Percentiles rank a stretch among this genome's conserved stretches.
These are phyloP conservation scores for Melanostigma gelatinosum DNA, from an alignment of 2,113 vertebrate species.

Conservation along the genomic window DNA sequence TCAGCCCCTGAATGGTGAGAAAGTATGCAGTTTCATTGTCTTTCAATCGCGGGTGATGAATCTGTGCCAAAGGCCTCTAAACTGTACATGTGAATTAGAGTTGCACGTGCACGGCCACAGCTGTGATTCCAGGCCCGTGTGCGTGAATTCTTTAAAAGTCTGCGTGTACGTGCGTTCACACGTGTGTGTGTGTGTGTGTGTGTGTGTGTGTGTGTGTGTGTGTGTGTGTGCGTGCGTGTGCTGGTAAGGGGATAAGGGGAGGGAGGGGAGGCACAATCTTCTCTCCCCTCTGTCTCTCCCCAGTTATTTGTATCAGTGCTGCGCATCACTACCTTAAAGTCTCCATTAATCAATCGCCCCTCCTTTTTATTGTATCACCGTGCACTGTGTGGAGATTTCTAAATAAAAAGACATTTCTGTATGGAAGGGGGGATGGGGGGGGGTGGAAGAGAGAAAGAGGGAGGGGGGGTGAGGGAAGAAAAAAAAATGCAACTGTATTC, in stretches of 20 bases:
- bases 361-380: conserved; percentile 85
- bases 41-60: conserved; percentile 80
- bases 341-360: conserved; percentile 85
- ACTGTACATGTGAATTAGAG: conserved; percentile 71
- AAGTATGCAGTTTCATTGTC: conserved; percentile 83
- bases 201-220: conserved; percentile 17
- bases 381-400: conserved; percentile 84
- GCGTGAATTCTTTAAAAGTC: conserved; percentile 16
- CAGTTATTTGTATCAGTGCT: conserved; percentile 82
- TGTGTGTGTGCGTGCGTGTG: conserved; percentile 16
- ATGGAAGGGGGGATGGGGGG: conserved; percentile 68
- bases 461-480: not conserved
- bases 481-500: conserved; percentile 91
- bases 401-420: conserved; percentile 95
- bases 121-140: conserved; percentile 32
- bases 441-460: conserved; percentile 4
- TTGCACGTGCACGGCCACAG: conserved; percentile 3
- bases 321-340: conserved; percentile 87
- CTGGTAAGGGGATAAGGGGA: conserved; percentile 11
- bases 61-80: conserved; percentile 80
- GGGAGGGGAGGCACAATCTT: conserved; percentile 63
- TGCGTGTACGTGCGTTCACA: not conserved
- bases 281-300: conserved; percentile 66
- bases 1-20: conserved; percentile 80
- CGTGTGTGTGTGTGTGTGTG: conserved; percentile 2